Evolutionary conservation across 2,113 vertebrate species (phyloP), one percentile per base, ranked within the genome.

Genomic region (Ancistrus triradiatus): DNA sequence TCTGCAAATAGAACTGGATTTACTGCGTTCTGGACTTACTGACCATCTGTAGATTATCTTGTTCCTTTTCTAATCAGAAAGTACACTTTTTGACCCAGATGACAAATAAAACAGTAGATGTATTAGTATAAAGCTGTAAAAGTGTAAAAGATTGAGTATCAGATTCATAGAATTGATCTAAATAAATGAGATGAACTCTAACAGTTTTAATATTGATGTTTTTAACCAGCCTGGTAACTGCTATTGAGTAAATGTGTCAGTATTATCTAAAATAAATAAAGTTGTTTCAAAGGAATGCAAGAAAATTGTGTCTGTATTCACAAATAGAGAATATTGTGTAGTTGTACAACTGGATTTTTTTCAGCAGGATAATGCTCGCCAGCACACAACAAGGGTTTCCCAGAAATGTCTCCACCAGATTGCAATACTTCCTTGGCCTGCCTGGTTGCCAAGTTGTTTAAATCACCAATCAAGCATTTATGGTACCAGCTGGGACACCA

Each of bases 181-280:
- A 79, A 79, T 81, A 68, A 78, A 79, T 65, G 67, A 75, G 84
- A 69, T 64, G 66, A 79, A 70, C 78, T 83, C 81, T 84, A 74
- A 81, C 80, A 79, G 74, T 88, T 88, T 87, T 87, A 86, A 81
- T 87, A 88, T 88, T 73, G 85, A 83, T 89, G 85, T 88, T 89
- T 89, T 88, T 86, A 85, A 88, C 66, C 86, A 78, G 84, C 86
- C 86, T 87, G 85, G 85, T 87, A 87, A 85, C 82, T 74, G 76
- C 82, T 86, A 85, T 86, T 85, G 84, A 87, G 84, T 88, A 89
- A 80, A 86, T 84, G 83, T 89, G 85, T 88, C 86, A 87, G 85
- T 89, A 89, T 87, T 87, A 87, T 85, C 85, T 81, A 76, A 84
- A 88, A 84, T 85, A 80, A 88, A 86, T 87, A 85, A 87, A 80